Base-by-base conservation (phyloP, 2,797 vertebrate genomes). In the Pangasius djambal region DNA sequence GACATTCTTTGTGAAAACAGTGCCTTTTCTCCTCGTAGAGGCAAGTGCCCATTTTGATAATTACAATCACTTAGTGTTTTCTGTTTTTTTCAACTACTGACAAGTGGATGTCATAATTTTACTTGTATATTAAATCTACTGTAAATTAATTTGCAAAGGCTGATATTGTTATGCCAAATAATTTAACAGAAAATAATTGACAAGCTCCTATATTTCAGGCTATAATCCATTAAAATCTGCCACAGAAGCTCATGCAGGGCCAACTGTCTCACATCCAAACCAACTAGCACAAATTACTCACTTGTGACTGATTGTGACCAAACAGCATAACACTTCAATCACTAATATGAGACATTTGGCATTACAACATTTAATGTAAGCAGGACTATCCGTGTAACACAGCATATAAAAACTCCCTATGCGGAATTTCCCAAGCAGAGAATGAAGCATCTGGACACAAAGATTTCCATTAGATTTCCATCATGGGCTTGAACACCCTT, bases 381-480 rank as follows among this genome's bases (percentile, higher is more conserved):
- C 75, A 72, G 81, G 83, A 70, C 67, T 22, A 50, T 67, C 28
- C 16, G 6, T 89, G 88, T 37, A 40, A 89, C 25, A 57, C 50
- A 83, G 77, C 40, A 72, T 34, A 81, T 31, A 83, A 63, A 63
- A 83, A 8, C 12, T 44, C 81, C 40, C 57, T 78, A 5, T 69
- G 67, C 82, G 50, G 48, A 82, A 12, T 72, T 9, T 90, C 61
- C 55, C 63, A 89, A 55, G 37, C 18, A 88, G 50, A 81, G 57
- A 65, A 50, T 77, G 81, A 85, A 18, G 61, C 18, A 57, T 83
- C 61, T 78, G 70, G 67, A 77, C 59, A 74, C 44, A 72, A 83
- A 91, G 72, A 89, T 72, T 63, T 79, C 69, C 70, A 89, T 85
- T 84, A 44, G 13, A 74, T 20, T 89, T 90, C 75, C 90, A 84